These are phyloP conservation scores for Andrena flavipes DNA, from an alignment of 2,888 invertebrate genomes.

Conservation along the genomic window DNA sequence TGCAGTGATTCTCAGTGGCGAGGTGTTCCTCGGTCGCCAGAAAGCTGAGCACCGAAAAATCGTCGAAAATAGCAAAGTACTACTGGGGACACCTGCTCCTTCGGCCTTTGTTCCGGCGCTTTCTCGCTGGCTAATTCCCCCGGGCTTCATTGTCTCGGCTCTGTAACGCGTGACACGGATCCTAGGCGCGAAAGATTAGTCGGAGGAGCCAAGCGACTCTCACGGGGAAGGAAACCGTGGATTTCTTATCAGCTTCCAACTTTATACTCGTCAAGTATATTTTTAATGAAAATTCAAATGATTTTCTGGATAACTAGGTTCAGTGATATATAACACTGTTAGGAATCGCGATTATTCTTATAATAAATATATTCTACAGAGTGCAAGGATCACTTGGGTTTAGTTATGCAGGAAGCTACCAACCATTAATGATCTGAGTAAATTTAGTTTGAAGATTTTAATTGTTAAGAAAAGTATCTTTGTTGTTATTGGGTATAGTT, in stretches of 20 bases:
- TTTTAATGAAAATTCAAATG: no score
- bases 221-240: background rate
- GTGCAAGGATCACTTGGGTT: no score
- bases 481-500: no score
- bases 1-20: conserved; percentile 80
- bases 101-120: conserved; percentile 43
- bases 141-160: background rate
- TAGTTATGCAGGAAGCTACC: no score
- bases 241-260: background rate
- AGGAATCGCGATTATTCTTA: no score
- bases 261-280: background rate
- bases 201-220: background rate
- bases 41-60: background rate
- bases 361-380: no score
- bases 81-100: conserved; percentile 18
- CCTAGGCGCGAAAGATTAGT: background rate
- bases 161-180: background rate
- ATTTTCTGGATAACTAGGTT: no score
- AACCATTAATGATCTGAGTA: no score
- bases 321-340: no score
- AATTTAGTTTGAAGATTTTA: no score
- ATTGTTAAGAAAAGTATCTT: no score
- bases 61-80: conserved; percentile 32
- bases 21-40: conserved; percentile 5
- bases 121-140: conserved; percentile 18